Percentiles rank a stretch among this genome's conserved stretches.
Conservation (phyloP, 2,113 vertebrate species). For the Oceanites oceanicus region DNA sequence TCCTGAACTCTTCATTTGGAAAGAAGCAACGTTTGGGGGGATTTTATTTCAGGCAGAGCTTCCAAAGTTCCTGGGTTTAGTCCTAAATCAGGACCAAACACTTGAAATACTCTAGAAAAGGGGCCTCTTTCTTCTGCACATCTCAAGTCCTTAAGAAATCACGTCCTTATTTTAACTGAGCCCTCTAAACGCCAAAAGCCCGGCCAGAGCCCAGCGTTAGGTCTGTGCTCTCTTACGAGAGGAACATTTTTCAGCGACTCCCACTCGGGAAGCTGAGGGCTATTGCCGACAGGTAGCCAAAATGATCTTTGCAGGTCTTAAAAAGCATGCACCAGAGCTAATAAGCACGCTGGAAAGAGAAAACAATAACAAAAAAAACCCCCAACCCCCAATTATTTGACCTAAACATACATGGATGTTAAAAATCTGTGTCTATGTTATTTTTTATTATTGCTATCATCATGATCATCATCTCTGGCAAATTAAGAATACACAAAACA, state of each 20-base stretch:
- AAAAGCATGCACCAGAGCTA: background rate
- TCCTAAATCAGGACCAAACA: background rate
- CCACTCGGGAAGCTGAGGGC: background rate
- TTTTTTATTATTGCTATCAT: background rate
- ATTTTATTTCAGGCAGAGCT: background rate
- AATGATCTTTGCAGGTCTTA: background rate
- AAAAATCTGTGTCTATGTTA: rapidly evolving
- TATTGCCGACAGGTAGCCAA: background rate
- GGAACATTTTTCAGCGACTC: background rate
- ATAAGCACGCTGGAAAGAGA: background rate
- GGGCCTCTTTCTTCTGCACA: background rate
- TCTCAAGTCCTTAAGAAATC: background rate
- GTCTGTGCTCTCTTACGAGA: background rate
- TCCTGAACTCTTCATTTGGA: background rate
- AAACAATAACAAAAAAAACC: background rate
- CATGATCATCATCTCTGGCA: background rate
- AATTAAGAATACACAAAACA: background rate
- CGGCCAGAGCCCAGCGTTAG: rapidly evolving
- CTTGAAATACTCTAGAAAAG: background rate
- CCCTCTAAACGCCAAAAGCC: rapidly evolving
- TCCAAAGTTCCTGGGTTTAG: background rate
- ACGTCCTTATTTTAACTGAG: background rate
- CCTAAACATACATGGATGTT: rapidly evolving
- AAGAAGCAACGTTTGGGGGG: background rate
- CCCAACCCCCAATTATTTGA: background rate